Evolutionary conservation across 2,113 vertebrate genomes (phyloP).

Genomic region (Trochalopteron elliotii): DNA sequence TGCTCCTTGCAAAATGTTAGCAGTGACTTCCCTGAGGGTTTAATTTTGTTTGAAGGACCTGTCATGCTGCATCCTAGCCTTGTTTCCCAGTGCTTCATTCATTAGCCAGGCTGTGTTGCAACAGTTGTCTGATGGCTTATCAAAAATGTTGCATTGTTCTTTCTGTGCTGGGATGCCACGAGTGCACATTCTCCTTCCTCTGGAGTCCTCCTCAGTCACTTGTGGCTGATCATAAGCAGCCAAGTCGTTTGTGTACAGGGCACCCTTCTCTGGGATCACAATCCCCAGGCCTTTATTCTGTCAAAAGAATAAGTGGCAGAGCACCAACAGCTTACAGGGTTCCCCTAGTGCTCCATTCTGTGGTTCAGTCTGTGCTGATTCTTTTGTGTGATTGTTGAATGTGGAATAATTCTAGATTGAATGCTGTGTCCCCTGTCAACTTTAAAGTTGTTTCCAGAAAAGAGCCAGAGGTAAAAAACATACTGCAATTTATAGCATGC

Average conservation of each 20-base stretch:
- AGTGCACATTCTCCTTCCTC: background rate
- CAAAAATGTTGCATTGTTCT: background rate
- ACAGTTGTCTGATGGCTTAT: background rate
- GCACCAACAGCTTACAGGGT: background rate
- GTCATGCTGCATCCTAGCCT: background rate
- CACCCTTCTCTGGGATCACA: background rate
- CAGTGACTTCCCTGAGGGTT: background rate
- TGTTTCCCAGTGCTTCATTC: background rate
- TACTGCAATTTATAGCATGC: background rate
- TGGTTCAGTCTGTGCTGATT: background rate
- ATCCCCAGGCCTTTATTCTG: background rate
- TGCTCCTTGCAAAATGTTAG: background rate
- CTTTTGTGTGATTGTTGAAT: background rate
- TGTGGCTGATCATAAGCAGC: background rate
- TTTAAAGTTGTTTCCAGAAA: background rate
- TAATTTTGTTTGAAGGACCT: background rate
- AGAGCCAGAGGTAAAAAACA: background rate
- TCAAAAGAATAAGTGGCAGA: background rate
- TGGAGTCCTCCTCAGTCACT: background rate
- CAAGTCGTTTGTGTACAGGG: background rate
- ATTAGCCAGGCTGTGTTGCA: background rate
- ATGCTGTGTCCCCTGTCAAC: background rate
- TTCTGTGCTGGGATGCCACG: accelerated
- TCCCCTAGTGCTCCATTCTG: background rate
- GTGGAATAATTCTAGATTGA: background rate